Conservation (phyloP, 2,113 vertebrate species). For the Silurus asotus region DNA sequence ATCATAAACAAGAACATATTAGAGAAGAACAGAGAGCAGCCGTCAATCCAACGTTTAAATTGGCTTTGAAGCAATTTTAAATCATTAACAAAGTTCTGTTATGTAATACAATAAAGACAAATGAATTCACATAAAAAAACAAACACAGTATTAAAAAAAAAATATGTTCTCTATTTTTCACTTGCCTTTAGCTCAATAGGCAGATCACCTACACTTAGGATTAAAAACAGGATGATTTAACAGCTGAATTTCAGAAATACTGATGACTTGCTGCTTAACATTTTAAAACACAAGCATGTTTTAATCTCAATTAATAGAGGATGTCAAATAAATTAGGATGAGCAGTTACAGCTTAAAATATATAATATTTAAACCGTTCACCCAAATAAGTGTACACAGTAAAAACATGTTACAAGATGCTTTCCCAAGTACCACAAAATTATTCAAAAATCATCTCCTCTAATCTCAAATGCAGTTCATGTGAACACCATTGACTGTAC, state of each 20-base stretch:
- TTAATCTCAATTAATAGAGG: background rate
- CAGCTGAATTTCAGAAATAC: background rate
- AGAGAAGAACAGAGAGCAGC: background rate
- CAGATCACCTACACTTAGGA: background rate
- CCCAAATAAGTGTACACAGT: background rate
- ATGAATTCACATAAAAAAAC: background rate
- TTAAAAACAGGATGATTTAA: background rate
- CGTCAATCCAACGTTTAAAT: background rate
- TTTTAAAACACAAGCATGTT: background rate
- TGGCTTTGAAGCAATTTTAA: background rate
- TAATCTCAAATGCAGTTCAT: background rate
- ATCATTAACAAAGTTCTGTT: background rate
- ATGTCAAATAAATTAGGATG: background rate
- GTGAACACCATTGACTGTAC: background rate
- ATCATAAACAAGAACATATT: background rate
- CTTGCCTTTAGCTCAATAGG: background rate
- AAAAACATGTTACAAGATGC: background rate
- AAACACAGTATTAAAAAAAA: background rate
- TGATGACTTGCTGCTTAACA: background rate
- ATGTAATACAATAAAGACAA: background rate
- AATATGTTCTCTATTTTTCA: background rate
- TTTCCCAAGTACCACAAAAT: background rate
- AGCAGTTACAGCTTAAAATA: background rate
- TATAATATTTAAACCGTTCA: background rate
- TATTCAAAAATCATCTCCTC: background rate